Evolutionary conservation across 2,797 vertebrate genomes (phyloP).

Genomic region (Melopsittacus undulatus): DNA sequence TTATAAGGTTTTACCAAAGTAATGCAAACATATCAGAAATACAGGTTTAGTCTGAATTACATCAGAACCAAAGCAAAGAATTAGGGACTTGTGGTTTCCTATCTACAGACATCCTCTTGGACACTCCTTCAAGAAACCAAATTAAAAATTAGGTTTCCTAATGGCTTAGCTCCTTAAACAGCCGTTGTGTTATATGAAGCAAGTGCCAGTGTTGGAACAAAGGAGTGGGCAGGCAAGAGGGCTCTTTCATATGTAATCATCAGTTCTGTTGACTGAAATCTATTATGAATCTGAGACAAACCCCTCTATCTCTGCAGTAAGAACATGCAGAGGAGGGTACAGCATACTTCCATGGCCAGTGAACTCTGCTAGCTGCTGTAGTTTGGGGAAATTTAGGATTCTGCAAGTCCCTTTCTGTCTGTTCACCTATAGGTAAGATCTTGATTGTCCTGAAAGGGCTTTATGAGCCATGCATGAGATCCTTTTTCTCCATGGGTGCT

Average conservation of each 20-base stretch:
- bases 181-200: neutral
- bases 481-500: neutral
- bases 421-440: neutral
- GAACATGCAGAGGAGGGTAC: neutral
- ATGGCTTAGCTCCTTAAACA: neutral
- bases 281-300: neutral
- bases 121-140: neutral
- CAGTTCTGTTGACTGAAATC: neutral
- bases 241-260: neutral
- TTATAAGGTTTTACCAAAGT: neutral
- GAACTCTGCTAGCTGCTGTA: neutral
- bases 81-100: neutral
- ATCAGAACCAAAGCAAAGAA: neutral
- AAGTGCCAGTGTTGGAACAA: neutral
- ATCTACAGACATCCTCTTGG: neutral
- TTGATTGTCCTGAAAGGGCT: neutral
- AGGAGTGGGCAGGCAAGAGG: neutral
- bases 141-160: neutral
- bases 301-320: rapidly evolving
- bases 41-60: neutral
- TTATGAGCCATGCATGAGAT: neutral
- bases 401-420: neutral
- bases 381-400: neutral
- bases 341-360: neutral
- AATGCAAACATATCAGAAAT: neutral